Conservation (phyloP, 1,140 invertebrate species). For the Homarus americanus region DNA sequence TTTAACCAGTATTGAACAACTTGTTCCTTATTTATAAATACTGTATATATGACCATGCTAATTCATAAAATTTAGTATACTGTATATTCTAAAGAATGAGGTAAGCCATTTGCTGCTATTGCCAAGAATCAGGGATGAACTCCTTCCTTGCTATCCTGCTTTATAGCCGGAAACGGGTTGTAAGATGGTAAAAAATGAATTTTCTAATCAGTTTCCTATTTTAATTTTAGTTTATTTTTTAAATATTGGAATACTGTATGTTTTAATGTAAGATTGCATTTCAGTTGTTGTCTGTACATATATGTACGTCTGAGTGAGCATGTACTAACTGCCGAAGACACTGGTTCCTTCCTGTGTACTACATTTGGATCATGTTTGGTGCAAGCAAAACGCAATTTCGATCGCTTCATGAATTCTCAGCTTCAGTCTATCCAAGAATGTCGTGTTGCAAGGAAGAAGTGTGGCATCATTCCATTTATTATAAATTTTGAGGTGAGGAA, state of each 20-base stretch:
- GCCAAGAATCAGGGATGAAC: too few relatives aligned
- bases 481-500: conserved; percentile 87
- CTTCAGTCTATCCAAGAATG: conserved; percentile 90
- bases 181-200: too few relatives aligned
- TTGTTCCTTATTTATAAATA: too few relatives aligned
- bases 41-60: too few relatives aligned
- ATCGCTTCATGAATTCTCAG: conserved; percentile 94
- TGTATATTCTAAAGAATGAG: too few relatives aligned
- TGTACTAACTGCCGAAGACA: conserved; percentile 93
- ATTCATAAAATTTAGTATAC: too few relatives aligned
- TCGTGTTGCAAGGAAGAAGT: conserved; percentile 85
- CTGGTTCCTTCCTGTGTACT: conserved; percentile 93
- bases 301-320: conserved; percentile 86
- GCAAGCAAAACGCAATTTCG: conserved; percentile 96
- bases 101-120: too few relatives aligned
- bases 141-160: too few relatives aligned
- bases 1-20: too few relatives aligned
- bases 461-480: conserved; percentile 95
- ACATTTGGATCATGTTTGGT: conserved; percentile 92
- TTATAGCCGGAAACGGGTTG: too few relatives aligned
- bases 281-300: conserved; percentile 74
- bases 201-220: too few relatives aligned
- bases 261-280: background rate
- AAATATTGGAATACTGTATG: background rate
- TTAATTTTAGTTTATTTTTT: too few relatives aligned